These are phyloP conservation scores for Nasonia giraulti DNA, from an alignment of 1,140 invertebrate species.

Conservation along the genomic window DNA sequence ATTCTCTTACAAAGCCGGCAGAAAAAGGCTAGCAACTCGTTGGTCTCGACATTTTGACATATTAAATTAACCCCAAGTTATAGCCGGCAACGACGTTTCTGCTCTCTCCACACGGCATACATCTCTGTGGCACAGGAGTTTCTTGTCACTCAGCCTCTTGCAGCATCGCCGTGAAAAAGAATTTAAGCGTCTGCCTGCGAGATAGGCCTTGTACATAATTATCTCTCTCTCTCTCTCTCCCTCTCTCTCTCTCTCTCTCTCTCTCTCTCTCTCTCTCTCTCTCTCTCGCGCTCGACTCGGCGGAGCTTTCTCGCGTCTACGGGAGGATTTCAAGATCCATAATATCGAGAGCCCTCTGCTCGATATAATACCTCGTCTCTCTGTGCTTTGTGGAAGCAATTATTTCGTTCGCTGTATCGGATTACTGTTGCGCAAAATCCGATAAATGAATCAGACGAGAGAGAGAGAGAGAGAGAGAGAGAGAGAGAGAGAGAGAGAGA, in stretches of 20 bases:
- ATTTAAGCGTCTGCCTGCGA: background rate
- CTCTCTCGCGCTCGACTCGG: no score
- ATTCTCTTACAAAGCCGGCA: no score
- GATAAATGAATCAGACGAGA: background rate
- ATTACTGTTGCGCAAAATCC: background rate
- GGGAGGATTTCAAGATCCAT: background rate
- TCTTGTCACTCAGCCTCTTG: no score
- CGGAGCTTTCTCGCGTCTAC: background rate
- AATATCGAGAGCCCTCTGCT: background rate
- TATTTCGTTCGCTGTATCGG: background rate
- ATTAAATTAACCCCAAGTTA: no score
- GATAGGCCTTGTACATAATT: background rate
- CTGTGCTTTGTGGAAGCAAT: background rate
- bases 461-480: background rate
- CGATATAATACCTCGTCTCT: background rate
- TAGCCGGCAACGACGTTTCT: no score
- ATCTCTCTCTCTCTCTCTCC: background rate
- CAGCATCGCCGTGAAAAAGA: background rate
- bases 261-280: background rate
- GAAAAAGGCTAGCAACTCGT: no score
- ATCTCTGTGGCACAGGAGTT: no score
- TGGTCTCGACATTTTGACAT: no score
- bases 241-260: background rate
- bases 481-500: no score
- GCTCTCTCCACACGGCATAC: no score